These are phyloP conservation scores for Thereuonema tuberculata DNA, from an alignment of 1,140 invertebrate species.

Conservation along the genomic window DNA sequence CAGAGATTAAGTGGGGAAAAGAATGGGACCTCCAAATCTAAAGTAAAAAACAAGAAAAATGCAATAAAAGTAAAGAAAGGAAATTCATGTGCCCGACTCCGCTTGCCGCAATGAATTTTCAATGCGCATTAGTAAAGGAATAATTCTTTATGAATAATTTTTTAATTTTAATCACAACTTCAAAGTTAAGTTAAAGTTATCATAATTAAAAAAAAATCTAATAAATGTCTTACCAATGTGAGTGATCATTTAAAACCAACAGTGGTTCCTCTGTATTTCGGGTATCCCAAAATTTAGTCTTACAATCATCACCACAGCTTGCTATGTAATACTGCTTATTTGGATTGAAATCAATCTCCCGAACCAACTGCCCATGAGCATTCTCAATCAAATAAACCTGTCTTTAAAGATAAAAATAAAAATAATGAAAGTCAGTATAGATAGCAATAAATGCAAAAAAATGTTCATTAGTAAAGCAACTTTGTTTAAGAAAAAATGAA, in stretches of 20 bases:
- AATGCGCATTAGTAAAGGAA: no score
- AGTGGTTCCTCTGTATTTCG: slow-evolving; percentile 62
- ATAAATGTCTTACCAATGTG: slow-evolving; percentile 78
- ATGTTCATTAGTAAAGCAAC: not conserved
- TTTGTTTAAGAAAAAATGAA: no score
- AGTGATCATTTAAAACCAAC: slow-evolving; percentile 72
- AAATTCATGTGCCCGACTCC: no score
- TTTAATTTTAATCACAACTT: slow-evolving; percentile 4
- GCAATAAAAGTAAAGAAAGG: no score
- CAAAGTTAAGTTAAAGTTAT: not conserved
- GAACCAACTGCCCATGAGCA: slow-evolving; percentile 72
- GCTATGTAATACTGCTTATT: slow-evolving; percentile 89
- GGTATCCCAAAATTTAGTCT: slow-evolving; percentile 90
- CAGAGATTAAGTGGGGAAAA: no score
- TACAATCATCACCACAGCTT: slow-evolving; percentile 89
- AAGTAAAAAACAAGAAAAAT: no score
- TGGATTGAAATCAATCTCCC: slow-evolving; percentile 92
- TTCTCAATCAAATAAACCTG: slow-evolving; percentile 69
- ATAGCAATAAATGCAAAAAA: not conserved
- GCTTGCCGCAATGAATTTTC: no score
- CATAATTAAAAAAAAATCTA: not conserved
- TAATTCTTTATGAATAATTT: no score
- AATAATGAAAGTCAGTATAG: not conserved
- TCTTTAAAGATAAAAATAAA: slow-evolving; percentile 22
- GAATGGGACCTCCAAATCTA: no score